Evolutionary conservation across 2,888 invertebrate species (phyloP).

Genomic region (Zelleria hepariella): DNA sequence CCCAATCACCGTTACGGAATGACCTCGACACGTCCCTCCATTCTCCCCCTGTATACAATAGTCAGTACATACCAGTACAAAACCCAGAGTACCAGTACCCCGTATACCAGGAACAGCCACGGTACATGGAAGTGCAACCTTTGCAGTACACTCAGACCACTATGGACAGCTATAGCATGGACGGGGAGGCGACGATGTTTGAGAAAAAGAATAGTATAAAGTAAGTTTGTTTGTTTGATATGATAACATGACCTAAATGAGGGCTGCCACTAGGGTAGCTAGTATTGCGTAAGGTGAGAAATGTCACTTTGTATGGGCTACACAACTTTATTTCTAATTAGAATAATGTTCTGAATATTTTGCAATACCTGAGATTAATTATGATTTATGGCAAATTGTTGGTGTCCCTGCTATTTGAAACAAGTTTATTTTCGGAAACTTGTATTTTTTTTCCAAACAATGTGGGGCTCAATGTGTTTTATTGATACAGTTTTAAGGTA

Average conservation of each 20-base stretch:
- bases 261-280: background rate
- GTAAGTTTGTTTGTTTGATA: constrained; percentile 22
- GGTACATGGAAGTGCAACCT: constrained; percentile 47
- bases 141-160: constrained; percentile 43
- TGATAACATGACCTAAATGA: background rate
- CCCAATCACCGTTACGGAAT: constrained; percentile 44
- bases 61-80: constrained; percentile 28
- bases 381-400: too few relatives aligned
- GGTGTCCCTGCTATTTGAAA: too few relatives aligned
- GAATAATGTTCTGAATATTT: too few relatives aligned
- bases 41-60: constrained; percentile 34
- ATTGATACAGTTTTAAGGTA: too few relatives aligned
- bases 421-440: too few relatives aligned
- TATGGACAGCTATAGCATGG: constrained; percentile 37
- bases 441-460: too few relatives aligned
- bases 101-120: constrained; percentile 26
- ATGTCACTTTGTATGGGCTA: too few relatives aligned
- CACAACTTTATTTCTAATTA: too few relatives aligned
- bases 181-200: constrained; percentile 45
- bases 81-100: constrained; percentile 11
- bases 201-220: constrained; percentile 57
- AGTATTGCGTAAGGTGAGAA: too few relatives aligned
- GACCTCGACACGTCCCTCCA: constrained; percentile 46
- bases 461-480: too few relatives aligned
- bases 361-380: too few relatives aligned